Evolutionary conservation across 2,888 invertebrate species (phyloP), one percentile per base, ranked within the genome.

Genomic region (Diaphora mendica): DNA sequence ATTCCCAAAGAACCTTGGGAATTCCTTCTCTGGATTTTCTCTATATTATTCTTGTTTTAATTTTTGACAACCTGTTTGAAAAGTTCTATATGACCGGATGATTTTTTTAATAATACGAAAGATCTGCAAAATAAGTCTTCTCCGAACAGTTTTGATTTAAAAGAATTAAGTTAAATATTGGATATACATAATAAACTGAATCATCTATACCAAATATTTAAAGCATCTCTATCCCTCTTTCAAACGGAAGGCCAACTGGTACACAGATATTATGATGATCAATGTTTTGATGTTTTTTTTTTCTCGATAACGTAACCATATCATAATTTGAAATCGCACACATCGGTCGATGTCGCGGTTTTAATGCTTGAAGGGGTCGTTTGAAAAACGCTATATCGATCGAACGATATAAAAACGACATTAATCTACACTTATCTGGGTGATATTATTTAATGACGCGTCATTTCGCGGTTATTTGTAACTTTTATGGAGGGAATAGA

Each of bases 391-490:
- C 84, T 86, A 86, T 89, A 91, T 93, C 93, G 92, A 92, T 92
- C 87, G 84, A 82, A 78, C 89, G 91, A 92, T 93, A 92, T 92
- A 95, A 95, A 95, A 95, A 90, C 87, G 91, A 88, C 94, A 95
- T 95, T 95, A 95, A 95, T 95, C 94, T 94, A 84, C 85, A 91
- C 93, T 94, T 95, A 95, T 95, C 95, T 95, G 88, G 90, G 87
- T 90, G 89, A 90, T 95, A 93, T 93, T 94, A 94, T 95, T 95
- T 95, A 95, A 95, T 95, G 95, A 94, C 87, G 91, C 92, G 92
- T 89, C 94, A 87, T 94, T 94, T 91, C 90, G 92, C 88, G 92
- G 94, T 95, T 95, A 94, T 95, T 95, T 95, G 95, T 94, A 91
- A 92, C 93, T 91, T 93, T 94, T 93, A 93, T 90, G 92, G 90